Percentiles rank a stretch among this genome's conserved stretches.
phyloP scores from a whole-genome alignment of 2,797 vertebrate species.

The Sphaeramia orbicularis region DNA sequence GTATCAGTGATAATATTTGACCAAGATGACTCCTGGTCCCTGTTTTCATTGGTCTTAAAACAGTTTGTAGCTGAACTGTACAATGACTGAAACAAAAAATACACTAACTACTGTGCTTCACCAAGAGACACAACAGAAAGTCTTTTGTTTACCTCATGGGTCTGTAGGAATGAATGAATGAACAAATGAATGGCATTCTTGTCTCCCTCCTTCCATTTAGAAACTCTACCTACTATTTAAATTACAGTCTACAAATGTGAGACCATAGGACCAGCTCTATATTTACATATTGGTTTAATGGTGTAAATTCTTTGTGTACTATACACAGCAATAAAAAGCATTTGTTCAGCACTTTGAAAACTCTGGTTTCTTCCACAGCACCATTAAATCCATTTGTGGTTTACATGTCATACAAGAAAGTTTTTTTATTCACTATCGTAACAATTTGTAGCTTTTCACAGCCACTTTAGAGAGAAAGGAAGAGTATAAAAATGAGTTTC shows the following conservation, averaged over 20 bases:
- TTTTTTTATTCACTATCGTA: not conserved
- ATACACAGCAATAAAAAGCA: not conserved
- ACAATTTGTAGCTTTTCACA: no score
- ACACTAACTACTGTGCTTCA: conserved; percentile 43
- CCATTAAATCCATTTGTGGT: not conserved
- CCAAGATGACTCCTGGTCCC: conserved; percentile 1
- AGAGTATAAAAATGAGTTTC: conserved; percentile 11
- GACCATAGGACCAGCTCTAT: not conserved
- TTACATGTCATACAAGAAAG: not conserved
- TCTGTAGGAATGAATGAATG: conserved; percentile 20
- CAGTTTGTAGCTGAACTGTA: conserved; percentile 13
- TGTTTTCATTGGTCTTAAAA: not conserved
- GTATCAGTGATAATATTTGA: not conserved
- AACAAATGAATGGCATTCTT: conserved; percentile 33
- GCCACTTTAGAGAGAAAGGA: not conserved
- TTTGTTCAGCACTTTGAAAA: not conserved
- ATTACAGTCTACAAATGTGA: not conserved
- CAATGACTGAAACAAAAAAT: conserved; percentile 44
- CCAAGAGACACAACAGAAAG: conserved; percentile 40
- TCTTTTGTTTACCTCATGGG: conserved; percentile 59
- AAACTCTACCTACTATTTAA: conserved; percentile 4
- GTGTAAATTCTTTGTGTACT: not conserved
- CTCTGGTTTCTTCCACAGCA: not conserved
- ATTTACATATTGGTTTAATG: not conserved
- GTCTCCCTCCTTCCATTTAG: conserved; percentile 8